A percentile compares a stretch with the other conserved stretches of the same genome.
Conservation (phyloP, 2,888 invertebrate genomes). For the Tillus elongatus region DNA sequence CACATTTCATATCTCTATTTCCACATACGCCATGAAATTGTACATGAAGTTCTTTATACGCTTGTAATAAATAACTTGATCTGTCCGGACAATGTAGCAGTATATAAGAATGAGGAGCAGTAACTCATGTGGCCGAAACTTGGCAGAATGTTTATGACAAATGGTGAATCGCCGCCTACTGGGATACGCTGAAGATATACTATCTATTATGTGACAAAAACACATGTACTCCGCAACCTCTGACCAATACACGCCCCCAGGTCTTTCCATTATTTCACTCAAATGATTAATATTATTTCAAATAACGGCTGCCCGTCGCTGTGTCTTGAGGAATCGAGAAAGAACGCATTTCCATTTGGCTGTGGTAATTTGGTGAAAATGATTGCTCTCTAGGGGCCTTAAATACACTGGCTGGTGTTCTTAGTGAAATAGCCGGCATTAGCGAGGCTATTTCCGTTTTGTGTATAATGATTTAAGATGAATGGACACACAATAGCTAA, state of each 20-base stretch:
- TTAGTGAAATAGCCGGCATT: too few relatives aligned
- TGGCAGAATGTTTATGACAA: constrained; percentile 35
- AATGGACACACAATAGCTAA: too few relatives aligned
- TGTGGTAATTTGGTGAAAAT: too few relatives aligned
- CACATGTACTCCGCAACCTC: constrained; percentile 40
- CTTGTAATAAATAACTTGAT: not conserved
- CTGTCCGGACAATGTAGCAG: not conserved
- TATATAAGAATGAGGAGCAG: constrained; percentile 1
- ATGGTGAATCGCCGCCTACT: constrained; percentile 33
- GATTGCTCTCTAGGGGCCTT: too few relatives aligned
- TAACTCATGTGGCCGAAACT: not conserved
- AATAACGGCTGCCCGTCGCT: too few relatives aligned
- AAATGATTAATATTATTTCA: too few relatives aligned
- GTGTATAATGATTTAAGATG: too few relatives aligned
- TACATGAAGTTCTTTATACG: constrained; percentile 1
- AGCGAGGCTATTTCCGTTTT: too few relatives aligned
- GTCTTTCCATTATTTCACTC: constrained; percentile 20
- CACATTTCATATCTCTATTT: too few relatives aligned
- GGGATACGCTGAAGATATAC: constrained; percentile 40
- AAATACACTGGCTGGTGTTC: too few relatives aligned
- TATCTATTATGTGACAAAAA: constrained; percentile 43
- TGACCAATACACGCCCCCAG: constrained; percentile 32
- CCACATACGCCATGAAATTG: constrained; percentile 2
- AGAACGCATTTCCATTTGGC: too few relatives aligned
- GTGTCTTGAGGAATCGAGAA: too few relatives aligned